Conservation (phyloP, 1,140 invertebrate species). For the Cryptotermes secundus region DNA sequence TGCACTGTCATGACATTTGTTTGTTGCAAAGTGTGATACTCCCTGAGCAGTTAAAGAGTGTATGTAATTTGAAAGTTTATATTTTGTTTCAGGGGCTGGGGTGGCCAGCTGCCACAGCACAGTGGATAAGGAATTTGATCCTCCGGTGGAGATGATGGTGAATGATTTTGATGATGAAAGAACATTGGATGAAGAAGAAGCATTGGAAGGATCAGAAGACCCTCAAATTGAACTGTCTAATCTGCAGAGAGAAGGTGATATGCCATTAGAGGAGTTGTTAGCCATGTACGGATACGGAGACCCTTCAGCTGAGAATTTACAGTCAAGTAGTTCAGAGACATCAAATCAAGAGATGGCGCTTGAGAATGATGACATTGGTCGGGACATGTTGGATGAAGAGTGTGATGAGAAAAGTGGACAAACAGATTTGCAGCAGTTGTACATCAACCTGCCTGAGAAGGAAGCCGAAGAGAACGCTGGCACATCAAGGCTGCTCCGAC, state of each 20-base stretch:
- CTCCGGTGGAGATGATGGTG: constrained; percentile 84
- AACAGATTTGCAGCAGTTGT: constrained; percentile 34
- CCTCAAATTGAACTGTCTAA: constrained; percentile 85
- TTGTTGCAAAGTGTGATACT: too few species aligned
- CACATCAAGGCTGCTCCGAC: constrained; percentile 52
- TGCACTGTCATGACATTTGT: too few species aligned
- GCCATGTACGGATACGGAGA: constrained; percentile 79
- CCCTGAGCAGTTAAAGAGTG: too few species aligned
- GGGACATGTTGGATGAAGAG: constrained; percentile 45
- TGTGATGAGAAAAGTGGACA: constrained; percentile 40
- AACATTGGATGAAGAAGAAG: constrained; percentile 95
- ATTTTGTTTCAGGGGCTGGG: not conserved
- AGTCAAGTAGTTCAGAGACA: constrained; percentile 57
- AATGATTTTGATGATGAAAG: constrained; percentile 97
- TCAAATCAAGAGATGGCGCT: constrained; percentile 53
- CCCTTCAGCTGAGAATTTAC: constrained; percentile 39
- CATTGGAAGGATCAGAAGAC: constrained; percentile 83
- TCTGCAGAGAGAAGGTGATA: constrained; percentile 82
- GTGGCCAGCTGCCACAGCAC: constrained; percentile 24
- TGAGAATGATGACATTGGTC: constrained; percentile 51
- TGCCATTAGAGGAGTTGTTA: constrained; percentile 90
- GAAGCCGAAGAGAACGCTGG: constrained; percentile 44
- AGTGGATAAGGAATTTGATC: constrained; percentile 64
- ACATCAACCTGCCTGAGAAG: constrained; percentile 36
- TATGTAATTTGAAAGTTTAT: too few species aligned